phyloP scores from a whole-genome alignment of 2,113 vertebrate species.

The Perca schrenkii region DNA sequence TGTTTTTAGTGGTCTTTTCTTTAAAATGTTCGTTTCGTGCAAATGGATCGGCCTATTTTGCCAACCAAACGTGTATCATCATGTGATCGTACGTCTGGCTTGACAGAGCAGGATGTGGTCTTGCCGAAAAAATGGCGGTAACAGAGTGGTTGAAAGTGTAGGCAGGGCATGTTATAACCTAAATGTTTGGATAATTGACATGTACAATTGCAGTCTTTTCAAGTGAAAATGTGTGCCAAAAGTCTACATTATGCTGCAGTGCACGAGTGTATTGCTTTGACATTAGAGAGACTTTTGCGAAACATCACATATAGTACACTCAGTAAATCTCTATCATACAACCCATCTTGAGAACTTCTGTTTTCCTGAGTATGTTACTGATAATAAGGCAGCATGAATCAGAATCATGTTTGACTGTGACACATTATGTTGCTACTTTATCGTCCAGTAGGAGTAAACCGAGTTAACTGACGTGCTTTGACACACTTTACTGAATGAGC shows the following conservation, averaged over 20 bases:
- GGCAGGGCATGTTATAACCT: not conserved
- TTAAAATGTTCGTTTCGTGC: not conserved
- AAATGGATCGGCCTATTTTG: not conserved
- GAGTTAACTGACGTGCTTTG: not conserved
- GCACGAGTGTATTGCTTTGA: not conserved
- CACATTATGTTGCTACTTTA: not conserved
- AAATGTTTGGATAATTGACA: not conserved
- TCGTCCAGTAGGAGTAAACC: not conserved
- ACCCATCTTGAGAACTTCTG: not conserved
- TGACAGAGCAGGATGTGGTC: constrained; percentile 55
- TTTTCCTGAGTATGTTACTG: not conserved
- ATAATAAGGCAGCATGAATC: constrained; percentile 1
- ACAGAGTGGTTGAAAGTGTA: not conserved
- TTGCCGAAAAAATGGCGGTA: constrained; percentile 3
- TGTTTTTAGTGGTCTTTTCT: not conserved
- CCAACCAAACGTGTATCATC: not conserved
- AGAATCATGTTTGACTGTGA: not conserved
- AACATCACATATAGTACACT: not conserved
- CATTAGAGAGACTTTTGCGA: not conserved
- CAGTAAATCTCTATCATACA: not conserved
- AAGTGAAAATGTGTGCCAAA: not conserved
- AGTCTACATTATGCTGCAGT: not conserved
- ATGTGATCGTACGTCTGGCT: not conserved
- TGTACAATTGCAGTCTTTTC: not conserved
- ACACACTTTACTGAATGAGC: not conserved